These are phyloP conservation scores for Coregonus ussuriensis DNA, from an alignment of 2,797 vertebrate genomes.

Conservation along the genomic window DNA sequence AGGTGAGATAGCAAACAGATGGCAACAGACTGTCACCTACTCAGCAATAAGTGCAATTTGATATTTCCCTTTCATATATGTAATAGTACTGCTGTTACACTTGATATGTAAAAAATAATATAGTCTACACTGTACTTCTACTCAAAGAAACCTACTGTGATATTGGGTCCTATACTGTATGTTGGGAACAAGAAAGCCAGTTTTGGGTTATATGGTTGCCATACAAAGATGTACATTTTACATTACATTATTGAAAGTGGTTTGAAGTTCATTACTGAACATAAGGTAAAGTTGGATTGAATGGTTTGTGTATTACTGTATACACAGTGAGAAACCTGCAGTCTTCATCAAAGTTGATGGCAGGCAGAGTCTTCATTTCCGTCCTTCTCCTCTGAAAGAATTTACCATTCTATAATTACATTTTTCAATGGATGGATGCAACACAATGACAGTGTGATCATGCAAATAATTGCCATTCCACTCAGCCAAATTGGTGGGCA, in stretches of 20 bases:
- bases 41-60: too few relatives aligned
- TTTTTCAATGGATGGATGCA: constrained; percentile 71
- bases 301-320: background rate
- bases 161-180: too few relatives aligned
- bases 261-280: background rate
- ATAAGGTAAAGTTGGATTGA: background rate
- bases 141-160: background rate
- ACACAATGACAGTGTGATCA: constrained; percentile 76
- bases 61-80: background rate
- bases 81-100: background rate
- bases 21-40: constrained; percentile 59
- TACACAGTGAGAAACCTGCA: constrained; percentile 13
- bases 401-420: constrained; percentile 71
- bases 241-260: background rate
- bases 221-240: background rate
- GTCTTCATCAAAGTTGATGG: constrained; percentile 17
- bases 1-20: constrained; percentile 43
- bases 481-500: constrained; percentile 51
- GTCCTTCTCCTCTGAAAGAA: constrained; percentile 50
- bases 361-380: constrained; percentile 11
- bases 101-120: too few relatives aligned
- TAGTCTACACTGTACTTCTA: background rate
- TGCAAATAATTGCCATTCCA: constrained; percentile 77
- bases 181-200: background rate
- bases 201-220: background rate